A percentile compares a stretch with the other conserved stretches of the same genome.
These are phyloP conservation scores for Notechis scutatus DNA, from an alignment of 2,113 vertebrate species.

Conservation along the genomic window DNA sequence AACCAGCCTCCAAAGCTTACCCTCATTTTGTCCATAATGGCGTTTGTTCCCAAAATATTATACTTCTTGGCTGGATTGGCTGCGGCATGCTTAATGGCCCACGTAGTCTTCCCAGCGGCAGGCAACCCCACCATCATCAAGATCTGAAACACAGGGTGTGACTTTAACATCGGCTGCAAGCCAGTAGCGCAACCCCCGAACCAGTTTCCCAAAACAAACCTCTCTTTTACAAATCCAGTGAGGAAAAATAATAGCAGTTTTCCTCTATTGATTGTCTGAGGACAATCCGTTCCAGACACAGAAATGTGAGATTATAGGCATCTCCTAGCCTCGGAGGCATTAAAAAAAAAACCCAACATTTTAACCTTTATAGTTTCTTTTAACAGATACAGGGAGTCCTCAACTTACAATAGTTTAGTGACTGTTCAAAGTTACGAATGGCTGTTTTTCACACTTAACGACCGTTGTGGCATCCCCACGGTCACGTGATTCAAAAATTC, in stretches of 20 bases:
- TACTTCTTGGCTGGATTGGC: conserved; percentile 84
- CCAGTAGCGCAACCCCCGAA: too few relatives aligned
- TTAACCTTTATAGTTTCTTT: neutral
- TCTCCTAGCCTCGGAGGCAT: neutral
- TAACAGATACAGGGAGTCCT: neutral
- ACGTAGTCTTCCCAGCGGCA: conserved; percentile 87
- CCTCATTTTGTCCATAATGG: conserved; percentile 96
- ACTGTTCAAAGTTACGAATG: neutral
- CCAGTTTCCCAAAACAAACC: neutral
- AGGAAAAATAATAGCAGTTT: neutral
- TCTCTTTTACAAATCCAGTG: neutral
- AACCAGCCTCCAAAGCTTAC: conserved; percentile 50
- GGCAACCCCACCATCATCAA: conserved; percentile 93
- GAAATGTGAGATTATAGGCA: neutral
- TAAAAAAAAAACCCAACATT: neutral
- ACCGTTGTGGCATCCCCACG: neutral
- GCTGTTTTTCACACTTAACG: neutral
- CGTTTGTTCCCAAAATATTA: conserved; percentile 91
- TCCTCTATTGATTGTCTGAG: neutral
- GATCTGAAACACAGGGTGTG: conserved; percentile 66
- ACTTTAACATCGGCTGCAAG: too few relatives aligned
- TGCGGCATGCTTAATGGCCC: conserved; percentile 83
- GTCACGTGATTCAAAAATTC: neutral
- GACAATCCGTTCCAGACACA: neutral
- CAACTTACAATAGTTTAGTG: neutral